phyloP scores from a whole-genome alignment of 2,113 vertebrate species.

The Cygnus atratus region DNA sequence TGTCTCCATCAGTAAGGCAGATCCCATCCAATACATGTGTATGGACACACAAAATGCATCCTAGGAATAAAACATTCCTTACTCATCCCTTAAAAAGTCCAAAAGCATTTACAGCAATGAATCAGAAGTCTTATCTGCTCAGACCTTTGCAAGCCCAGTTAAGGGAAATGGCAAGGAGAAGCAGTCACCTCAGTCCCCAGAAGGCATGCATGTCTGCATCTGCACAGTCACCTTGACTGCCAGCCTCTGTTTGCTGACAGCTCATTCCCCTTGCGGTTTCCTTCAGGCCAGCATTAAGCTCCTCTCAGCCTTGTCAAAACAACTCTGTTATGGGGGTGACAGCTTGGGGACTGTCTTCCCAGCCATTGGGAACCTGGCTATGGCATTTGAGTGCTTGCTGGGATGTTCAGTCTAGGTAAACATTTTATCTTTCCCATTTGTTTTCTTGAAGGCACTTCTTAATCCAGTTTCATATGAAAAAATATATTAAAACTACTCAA shows the following conservation, averaged over 20 bases:
- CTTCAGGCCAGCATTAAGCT: neutral
- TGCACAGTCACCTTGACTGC: neutral
- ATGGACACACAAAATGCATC: neutral
- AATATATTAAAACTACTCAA: neutral
- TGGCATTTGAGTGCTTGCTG: neutral
- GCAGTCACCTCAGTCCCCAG: neutral
- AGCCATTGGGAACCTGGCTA: neutral
- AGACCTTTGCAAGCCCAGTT: neutral
- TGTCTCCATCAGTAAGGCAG: neutral
- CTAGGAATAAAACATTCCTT: neutral
- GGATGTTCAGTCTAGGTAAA: neutral
- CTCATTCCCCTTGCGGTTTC: neutral
- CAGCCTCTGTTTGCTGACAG: neutral
- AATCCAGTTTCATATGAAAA: neutral
- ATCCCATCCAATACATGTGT: neutral
- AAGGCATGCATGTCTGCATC: neutral
- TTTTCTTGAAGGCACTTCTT: neutral
- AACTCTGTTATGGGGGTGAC: neutral
- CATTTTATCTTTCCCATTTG: neutral
- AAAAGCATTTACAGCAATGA: neutral
- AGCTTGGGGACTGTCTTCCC: neutral
- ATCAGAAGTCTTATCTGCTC: neutral
- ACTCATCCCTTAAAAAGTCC: neutral
- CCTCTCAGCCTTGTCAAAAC: neutral
- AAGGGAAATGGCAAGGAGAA: neutral